Evolutionary conservation across 2,888 invertebrate genomes (phyloP).

Genomic region (Theodoxus fluviatilis): DNA sequence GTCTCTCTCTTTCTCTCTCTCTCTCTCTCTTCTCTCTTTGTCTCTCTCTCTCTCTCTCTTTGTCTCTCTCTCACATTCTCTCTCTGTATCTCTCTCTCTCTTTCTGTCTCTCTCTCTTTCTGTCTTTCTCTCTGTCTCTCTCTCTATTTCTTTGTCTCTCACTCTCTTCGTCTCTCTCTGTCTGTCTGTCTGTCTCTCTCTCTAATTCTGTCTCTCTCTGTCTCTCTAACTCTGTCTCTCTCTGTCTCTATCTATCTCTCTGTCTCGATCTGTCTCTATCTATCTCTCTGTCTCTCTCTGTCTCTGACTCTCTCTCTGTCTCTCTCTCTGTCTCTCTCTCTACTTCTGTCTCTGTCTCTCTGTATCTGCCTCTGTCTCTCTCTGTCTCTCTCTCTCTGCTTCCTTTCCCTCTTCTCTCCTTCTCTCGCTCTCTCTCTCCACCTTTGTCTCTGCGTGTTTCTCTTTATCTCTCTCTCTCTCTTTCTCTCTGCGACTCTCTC

Average conservation of each 20-base stretch:
- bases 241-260: background rate
- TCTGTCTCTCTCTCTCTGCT: conserved; percentile 25
- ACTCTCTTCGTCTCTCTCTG: background rate
- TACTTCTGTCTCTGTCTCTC: background rate
- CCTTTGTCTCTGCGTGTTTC: conserved; percentile 1
- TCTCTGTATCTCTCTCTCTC: conserved; percentile 1
- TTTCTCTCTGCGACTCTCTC: background rate
- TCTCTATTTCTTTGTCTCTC: background rate
- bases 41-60: conserved; percentile 1
- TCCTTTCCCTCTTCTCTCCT: background rate
- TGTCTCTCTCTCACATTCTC: conserved; percentile 24
- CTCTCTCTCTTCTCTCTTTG: conserved; percentile 8
- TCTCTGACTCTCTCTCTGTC: background rate
- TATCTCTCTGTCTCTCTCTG: background rate
- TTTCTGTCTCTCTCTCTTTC: background rate
- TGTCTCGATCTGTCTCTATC: background rate
- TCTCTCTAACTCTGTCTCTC: background rate
- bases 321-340: background rate
- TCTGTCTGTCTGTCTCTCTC: background rate
- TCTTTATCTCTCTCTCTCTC: background rate
- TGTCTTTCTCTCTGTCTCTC: conserved; percentile 14
- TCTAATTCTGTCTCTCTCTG: background rate
- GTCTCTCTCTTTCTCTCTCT: conserved; percentile 8
- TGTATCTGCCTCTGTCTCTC: background rate
- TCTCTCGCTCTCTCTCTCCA: background rate